Base-by-base conservation (phyloP, 1,140 invertebrate species). In the Macrobrachium nipponense region DNA sequence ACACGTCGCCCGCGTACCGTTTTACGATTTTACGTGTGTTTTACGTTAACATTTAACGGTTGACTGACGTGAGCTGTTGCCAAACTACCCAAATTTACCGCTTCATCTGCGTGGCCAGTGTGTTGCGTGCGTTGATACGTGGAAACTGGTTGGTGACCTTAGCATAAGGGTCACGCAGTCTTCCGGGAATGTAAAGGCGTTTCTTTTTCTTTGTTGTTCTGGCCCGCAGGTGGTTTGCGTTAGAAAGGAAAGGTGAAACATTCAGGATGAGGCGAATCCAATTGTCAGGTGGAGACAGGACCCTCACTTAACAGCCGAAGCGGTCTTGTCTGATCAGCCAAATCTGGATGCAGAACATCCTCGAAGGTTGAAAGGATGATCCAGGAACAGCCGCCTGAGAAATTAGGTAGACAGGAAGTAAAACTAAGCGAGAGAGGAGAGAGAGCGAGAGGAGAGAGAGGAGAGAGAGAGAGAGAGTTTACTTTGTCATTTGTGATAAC, bases 261-360 rank as follows among this genome's bases (percentile, higher is more conserved):
- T 70, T 70, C 60, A 60, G 70, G 82, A 85, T 59, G 75, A 66
- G 64, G 59, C 66, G 76, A 79, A 85, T 85, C 77, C 82, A 85
- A 85, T 85, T 78, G 82, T 79, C 75, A 79, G 82, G 76, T 72
- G 75, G 75, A 73, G 82, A 59, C 62, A 73, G n/a, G 58, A 64
- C 23, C 51, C 62, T 79, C 59, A 51, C 75, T 79, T 68, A 79
- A 27, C 82, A 64, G 62, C 62, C 64, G 44, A n/a, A 51, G 82
- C 75, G 82, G 75, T 85, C 77, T 62, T 85, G 82, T 85, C 75
- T 85, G 82, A 85, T 85, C 77, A 85, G 51, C 82, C 82, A 78
- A 78, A 85, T 79, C 82, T 79, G 82, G 82, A 76, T 75, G 75
- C 76, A 76, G 36, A 20, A 76, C 61, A 72, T 70, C 60, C 81